Evolutionary conservation across 2,888 invertebrate species (phyloP).

Genomic region (Euclidia mi): DNA sequence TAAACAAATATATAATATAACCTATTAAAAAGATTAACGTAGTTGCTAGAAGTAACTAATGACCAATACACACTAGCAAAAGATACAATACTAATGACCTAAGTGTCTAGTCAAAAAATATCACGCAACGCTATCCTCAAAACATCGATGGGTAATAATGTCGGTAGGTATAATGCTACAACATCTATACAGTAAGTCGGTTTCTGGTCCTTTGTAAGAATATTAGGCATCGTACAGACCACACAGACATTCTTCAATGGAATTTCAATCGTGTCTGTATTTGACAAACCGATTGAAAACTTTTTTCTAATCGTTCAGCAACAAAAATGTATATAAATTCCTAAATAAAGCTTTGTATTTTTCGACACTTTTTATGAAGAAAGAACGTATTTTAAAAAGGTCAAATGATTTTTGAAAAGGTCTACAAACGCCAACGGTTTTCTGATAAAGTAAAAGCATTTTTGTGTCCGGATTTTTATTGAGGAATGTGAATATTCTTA

Average conservation of each 20-base stretch:
- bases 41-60: too few relatives aligned
- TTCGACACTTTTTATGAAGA: slow-evolving; percentile 1
- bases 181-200: slow-evolving; percentile 43
- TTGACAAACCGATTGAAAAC: not conserved
- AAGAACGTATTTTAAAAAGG: not conserved
- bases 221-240: slow-evolving; percentile 20
- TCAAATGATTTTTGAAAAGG: not conserved
- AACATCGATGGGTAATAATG: slow-evolving; percentile 46
- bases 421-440: too few relatives aligned
- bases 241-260: slow-evolving; percentile 3
- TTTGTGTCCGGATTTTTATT: too few relatives aligned
- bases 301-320: not conserved
- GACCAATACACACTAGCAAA: too few relatives aligned
- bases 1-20: too few relatives aligned
- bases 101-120: slow-evolving; percentile 37
- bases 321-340: not conserved
- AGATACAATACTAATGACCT: too few relatives aligned
- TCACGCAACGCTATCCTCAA: slow-evolving; percentile 50
- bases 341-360: slow-evolving; percentile 1
- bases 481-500: too few relatives aligned
- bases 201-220: slow-evolving; percentile 13
- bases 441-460: too few relatives aligned
- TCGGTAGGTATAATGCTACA: slow-evolving; percentile 22
- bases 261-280: not conserved
- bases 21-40: too few relatives aligned